phyloP scores from a whole-genome alignment of 2,113 vertebrate genomes.

The Kryptolebias marmoratus region DNA sequence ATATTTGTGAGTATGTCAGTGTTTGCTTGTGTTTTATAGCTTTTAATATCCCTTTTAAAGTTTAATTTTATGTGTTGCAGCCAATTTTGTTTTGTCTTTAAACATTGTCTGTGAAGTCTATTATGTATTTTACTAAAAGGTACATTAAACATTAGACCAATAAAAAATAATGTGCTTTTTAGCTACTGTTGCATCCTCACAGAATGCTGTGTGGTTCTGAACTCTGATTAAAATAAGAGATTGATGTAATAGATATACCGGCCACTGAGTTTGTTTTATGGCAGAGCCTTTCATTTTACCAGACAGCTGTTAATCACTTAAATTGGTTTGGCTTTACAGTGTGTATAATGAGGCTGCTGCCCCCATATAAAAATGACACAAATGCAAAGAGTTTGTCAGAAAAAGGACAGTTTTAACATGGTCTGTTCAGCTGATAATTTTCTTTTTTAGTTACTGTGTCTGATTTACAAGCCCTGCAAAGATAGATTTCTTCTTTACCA shows the following conservation, averaged over 20 bases:
- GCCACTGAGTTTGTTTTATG: slow-evolving; percentile 21
- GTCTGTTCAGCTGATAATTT: background rate
- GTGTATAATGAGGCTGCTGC: background rate
- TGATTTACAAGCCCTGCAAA: slow-evolving; percentile 4
- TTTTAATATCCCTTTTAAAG: slow-evolving; percentile 3
- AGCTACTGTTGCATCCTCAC: background rate
- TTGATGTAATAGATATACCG: slow-evolving; percentile 10
- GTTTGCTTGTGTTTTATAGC: slow-evolving; percentile 18
- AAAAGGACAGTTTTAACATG: background rate
- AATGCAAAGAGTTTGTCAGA: background rate
- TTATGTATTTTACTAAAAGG: too few relatives aligned
- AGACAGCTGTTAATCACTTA: slow-evolving; percentile 1
- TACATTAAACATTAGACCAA: too few relatives aligned
- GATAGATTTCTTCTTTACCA: background rate
- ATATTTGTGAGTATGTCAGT: background rate
- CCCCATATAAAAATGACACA: background rate
- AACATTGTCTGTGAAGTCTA: background rate
- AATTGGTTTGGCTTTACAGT: slow-evolving; percentile 3
- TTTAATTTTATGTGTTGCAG: background rate
- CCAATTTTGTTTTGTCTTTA: background rate
- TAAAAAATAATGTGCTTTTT: too few relatives aligned
- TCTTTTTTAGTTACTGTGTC: background rate
- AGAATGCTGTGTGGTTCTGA: slow-evolving; percentile 8
- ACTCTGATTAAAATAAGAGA: background rate
- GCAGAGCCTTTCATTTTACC: slow-evolving; percentile 5